Percentiles rank a stretch among this genome's conserved stretches.
Evolutionary conservation across 2,797 vertebrate genomes (phyloP).

Genomic region (Erpetoichthys calabaricus): DNA sequence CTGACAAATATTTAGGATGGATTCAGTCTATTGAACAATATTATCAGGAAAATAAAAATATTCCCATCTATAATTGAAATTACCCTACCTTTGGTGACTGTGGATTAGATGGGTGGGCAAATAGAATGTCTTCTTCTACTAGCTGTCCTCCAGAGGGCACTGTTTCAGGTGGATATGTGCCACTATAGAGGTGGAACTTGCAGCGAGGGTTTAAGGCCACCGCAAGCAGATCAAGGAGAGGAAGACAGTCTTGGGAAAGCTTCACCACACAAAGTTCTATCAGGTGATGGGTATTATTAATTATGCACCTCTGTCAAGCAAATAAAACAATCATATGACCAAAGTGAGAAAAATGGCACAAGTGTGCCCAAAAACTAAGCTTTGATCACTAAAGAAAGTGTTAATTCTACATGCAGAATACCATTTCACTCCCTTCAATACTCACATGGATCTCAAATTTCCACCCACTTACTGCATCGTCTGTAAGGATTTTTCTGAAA

Average conservation of each 20-base stretch:
- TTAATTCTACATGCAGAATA: not conserved
- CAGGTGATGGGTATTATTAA: slow-evolving; percentile 12
- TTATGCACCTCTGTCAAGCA: slow-evolving; percentile 6
- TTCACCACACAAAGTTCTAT: slow-evolving; percentile 14
- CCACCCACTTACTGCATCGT: not conserved
- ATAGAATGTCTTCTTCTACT: slow-evolving; percentile 49
- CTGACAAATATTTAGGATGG: too few species aligned
- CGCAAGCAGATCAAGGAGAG: slow-evolving; percentile 13
- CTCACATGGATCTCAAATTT: not conserved
- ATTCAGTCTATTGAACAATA: too few species aligned
- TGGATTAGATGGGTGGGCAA: slow-evolving; percentile 89
- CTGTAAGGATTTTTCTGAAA: too few species aligned
- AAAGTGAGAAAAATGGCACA: too few species aligned
- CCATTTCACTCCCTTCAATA: too few species aligned
- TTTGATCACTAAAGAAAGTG: not conserved
- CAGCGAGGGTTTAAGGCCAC: slow-evolving; percentile 13
- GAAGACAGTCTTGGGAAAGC: slow-evolving; percentile 14
- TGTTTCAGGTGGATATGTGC: slow-evolving; percentile 11
- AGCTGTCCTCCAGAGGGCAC: slow-evolving; percentile 10
- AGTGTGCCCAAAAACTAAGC: too few species aligned
- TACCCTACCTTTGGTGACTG: slow-evolving; percentile 81
- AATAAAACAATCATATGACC: too few species aligned
- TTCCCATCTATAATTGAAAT: too few species aligned
- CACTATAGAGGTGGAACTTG: slow-evolving; percentile 16
- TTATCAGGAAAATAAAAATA: too few species aligned